Percentiles rank a stretch among this genome's conserved stretches.
These are phyloP conservation scores for Oreochromis mossambicus DNA, from an alignment of 2,797 vertebrate genomes.

Conservation along the genomic window DNA sequence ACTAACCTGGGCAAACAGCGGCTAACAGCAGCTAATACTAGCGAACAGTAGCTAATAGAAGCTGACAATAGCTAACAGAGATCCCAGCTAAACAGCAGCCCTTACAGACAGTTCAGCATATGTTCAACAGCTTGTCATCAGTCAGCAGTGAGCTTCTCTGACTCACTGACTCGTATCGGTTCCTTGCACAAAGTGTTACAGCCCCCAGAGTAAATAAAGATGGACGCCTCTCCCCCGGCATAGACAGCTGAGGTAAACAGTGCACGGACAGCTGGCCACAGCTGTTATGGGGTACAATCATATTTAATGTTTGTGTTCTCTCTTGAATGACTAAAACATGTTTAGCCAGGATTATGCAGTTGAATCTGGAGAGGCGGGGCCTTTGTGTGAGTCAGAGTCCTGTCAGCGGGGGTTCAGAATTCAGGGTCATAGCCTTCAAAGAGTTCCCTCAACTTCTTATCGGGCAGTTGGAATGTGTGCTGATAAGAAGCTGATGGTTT, in stretches of 20 bases:
- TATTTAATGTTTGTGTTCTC: not conserved
- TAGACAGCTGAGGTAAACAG: not conserved
- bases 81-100: not conserved
- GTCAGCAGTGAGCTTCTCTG: not conserved
- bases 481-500: not conserved
- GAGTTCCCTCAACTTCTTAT: not conserved
- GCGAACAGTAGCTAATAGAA: not conserved
- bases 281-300: not conserved
- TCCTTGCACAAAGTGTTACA: not conserved
- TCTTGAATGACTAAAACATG: not conserved
- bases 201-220: not conserved
- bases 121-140: not conserved
- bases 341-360: not conserved
- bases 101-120: not conserved
- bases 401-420: not conserved
- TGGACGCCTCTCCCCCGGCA: not conserved
- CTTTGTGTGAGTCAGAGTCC: not conserved
- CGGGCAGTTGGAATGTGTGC: not conserved
- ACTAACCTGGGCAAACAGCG: not conserved
- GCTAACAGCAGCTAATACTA: no score
- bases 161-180: not conserved
- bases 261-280: no score
- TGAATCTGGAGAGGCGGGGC: not conserved
- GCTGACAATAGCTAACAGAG: not conserved
- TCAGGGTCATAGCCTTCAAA: not conserved